phyloP scores from a whole-genome alignment of 2,113 vertebrate species.

The Pongo abelii region DNA sequence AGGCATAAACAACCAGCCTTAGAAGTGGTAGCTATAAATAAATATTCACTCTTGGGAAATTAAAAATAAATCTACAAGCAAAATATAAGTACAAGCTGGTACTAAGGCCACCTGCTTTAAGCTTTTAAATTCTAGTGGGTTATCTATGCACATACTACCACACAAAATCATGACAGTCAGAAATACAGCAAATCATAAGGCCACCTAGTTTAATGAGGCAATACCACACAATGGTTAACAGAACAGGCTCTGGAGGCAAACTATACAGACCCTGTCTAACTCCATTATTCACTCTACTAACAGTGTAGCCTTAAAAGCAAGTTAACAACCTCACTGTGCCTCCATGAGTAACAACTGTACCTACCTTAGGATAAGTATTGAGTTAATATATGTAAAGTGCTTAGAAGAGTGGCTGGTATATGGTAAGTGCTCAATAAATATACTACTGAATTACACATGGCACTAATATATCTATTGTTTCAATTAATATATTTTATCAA shows the following conservation, averaged over 20 bases:
- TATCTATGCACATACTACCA: not conserved
- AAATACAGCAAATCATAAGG: not conserved
- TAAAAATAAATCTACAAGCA: slow-evolving; percentile 8
- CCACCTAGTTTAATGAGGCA: not conserved
- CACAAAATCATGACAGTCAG: not conserved
- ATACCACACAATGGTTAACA: not conserved
- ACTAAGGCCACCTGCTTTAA: not conserved
- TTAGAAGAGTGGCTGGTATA: not conserved
- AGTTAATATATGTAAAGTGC: not conserved
- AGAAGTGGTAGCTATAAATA: not conserved
- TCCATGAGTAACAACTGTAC: not conserved
- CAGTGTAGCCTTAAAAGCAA: not conserved
- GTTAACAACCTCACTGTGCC: not conserved
- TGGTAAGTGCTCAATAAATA: not conserved
- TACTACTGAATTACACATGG: not conserved
- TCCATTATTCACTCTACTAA: not conserved
- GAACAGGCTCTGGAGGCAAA: not conserved
- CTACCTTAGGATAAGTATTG: not conserved
- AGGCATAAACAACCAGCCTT: not conserved
- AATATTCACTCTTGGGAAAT: not conserved
- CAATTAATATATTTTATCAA: not conserved
- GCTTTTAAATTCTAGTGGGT: not conserved
- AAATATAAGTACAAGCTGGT: slow-evolving; percentile 2
- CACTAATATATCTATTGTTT: not conserved
- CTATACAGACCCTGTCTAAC: not conserved